phyloP scores from a whole-genome alignment of 2,113 vertebrate species.

The Himantopus leucocephalus region DNA sequence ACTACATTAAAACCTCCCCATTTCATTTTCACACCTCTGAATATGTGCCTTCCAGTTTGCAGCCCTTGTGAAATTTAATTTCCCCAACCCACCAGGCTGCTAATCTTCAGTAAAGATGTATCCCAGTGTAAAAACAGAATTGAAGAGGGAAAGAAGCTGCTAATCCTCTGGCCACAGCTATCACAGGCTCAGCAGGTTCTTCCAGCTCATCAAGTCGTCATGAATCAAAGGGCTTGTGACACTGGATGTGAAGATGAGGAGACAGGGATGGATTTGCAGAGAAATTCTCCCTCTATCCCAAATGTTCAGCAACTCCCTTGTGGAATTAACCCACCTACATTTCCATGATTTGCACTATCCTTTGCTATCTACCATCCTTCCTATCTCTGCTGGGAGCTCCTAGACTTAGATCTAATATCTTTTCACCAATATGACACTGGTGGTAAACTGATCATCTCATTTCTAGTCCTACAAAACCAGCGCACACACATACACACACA shows the following conservation, averaged over 20 bases:
- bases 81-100: constrained; percentile 38
- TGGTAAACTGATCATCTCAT: background rate
- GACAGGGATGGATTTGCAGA: background rate
- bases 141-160: constrained; percentile 23
- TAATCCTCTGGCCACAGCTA: constrained; percentile 41
- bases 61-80: constrained; percentile 40
- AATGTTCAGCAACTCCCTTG: background rate
- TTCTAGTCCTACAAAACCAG: background rate
- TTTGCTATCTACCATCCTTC: background rate
- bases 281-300: background rate
- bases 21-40: constrained; percentile 37
- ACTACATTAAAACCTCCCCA: background rate
- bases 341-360: background rate
- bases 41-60: constrained; percentile 7
- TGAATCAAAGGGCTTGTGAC: constrained; percentile 8
- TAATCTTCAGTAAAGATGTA: constrained; percentile 33
- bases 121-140: constrained; percentile 11
- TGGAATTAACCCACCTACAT: background rate
- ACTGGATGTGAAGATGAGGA: background rate
- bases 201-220: constrained; percentile 17
- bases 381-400: background rate
- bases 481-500: too few relatives aligned
- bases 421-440: background rate
- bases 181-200: constrained; percentile 58
- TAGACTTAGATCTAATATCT: background rate